Conservation (phyloP, 2,888 invertebrate genomes). For the Cheilosia vulpina region DNA sequence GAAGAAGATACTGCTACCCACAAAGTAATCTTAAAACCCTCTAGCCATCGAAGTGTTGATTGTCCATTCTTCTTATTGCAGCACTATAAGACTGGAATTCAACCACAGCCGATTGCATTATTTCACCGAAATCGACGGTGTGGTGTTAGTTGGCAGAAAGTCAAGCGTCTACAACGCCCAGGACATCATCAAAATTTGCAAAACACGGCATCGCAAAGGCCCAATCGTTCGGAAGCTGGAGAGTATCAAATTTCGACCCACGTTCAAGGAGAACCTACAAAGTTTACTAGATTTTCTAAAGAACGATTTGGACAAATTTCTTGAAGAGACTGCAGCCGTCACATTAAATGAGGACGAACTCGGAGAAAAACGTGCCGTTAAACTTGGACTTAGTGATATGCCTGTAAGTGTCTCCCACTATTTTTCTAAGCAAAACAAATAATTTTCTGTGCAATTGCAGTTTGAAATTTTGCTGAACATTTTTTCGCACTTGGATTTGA, state of each 20-base stretch:
- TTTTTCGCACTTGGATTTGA: conserved; percentile 91
- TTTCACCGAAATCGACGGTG: conserved; percentile 94
- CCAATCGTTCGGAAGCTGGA: conserved; percentile 82
- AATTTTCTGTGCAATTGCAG: conserved; percentile 83
- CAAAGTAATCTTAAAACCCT: conserved; percentile 84
- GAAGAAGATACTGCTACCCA: conserved; percentile 85
- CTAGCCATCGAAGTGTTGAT: neutral
- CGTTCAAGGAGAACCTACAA: conserved; percentile 79
- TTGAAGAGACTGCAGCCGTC: conserved; percentile 77
- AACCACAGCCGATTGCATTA: conserved; percentile 92
- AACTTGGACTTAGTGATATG: conserved; percentile 80
- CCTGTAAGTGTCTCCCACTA: conserved; percentile 80
- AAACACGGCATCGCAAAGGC: conserved; percentile 78
- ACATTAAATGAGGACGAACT: conserved; percentile 37
- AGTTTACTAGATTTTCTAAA: conserved; percentile 81
- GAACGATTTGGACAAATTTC: conserved; percentile 82
- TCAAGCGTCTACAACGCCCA: conserved; percentile 78
- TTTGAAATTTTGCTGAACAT: conserved; percentile 93
- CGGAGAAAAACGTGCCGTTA: conserved; percentile 51
- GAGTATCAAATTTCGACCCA: conserved; percentile 81
- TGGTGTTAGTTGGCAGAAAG: conserved; percentile 89
- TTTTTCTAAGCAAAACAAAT: neutral
- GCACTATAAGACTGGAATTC: conserved; percentile 92
- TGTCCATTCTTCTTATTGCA: conserved; percentile 81
- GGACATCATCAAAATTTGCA: conserved; percentile 78